phyloP scores from a whole-genome alignment of 1,140 invertebrate species.

The Sycobia sp. region DNA sequence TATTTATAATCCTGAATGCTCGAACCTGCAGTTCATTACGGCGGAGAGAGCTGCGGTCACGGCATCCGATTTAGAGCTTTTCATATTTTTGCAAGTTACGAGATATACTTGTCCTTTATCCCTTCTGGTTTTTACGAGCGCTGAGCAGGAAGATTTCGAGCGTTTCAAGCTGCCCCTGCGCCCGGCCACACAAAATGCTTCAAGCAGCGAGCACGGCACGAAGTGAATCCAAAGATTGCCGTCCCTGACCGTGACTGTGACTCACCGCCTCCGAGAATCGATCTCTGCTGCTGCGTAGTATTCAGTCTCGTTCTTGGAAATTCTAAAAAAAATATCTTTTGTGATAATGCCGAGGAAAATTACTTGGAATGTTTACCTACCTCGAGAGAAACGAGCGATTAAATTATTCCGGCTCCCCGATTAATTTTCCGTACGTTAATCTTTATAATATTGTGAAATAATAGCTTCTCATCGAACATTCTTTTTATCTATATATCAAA shows the following conservation, averaged over 20 bases:
- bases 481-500: no score
- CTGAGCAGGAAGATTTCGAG: constrained; percentile 10
- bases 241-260: not conserved
- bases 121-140: constrained; percentile 24
- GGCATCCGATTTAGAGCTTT: not conserved
- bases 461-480: no score
- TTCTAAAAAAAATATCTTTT: not conserved
- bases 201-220: not conserved
- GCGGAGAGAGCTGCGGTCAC: not conserved
- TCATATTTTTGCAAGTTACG: constrained; percentile 27
- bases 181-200: constrained; percentile 2
- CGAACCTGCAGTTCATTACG: constrained; percentile 8
- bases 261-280: not conserved
- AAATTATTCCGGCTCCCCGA: no score
- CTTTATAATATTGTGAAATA: no score
- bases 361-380: no score
- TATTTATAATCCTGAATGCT: no score
- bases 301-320: not conserved
- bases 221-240: constrained; percentile 15
- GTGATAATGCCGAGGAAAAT: no score
- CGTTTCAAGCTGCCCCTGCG: no score
- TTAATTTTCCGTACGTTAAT: no score
- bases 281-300: constrained; percentile 36
- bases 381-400: no score
- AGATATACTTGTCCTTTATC: constrained; percentile 14